Base-by-base conservation (phyloP, 1,140 invertebrate species). In the Tribolium castaneum region DNA sequence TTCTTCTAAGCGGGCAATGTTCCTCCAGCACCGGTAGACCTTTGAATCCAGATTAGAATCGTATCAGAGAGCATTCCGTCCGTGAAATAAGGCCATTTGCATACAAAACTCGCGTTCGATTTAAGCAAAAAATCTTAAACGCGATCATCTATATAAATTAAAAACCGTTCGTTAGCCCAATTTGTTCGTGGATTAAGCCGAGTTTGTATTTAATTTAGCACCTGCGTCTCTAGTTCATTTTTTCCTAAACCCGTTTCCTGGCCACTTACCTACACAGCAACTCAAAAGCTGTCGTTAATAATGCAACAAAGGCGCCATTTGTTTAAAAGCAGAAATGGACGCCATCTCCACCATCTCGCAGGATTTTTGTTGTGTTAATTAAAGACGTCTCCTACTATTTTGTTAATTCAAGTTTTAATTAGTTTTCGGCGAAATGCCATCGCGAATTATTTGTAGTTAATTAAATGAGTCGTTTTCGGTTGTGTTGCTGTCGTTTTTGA, bases 331-430 rank as follows among this genome's bases (percentile, higher is more conserved):
- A 22, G 14, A 30, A 25, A 25, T 22, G 54, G 54, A 25, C 9
- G 39, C n/a, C 39, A 45, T 45, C n/a, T 39, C 34, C 34, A 22
- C 54, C 22, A 59, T 59, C 54, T 59, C 22, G 54, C 9, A 22
- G 7, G 54, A 51, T 52, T 49, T 73, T 73, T 49, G 49, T 73
- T 50, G 71, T 51, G 71, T 73, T 51, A 51, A 73, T 73, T 73
- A 52, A 73, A 54, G 35, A 52, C 54, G 54, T 59, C 54, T 14
- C 16, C 16, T 16, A 59, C 54, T 59, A 59, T 19, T 59, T 59
- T 19, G 22, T 59, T 59, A 59, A 59, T 59, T 59, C 54, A 59
- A 59, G 54, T 59, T 59, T 59, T 59, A 59, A 59, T 59, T 59
- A 59, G 54, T 19, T 59, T 59, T 59, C 54, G 14, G 22, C 54